Percentiles rank a stretch among this genome's conserved stretches.
phyloP scores from a whole-genome alignment of 1,140 invertebrate genomes.

The Camponotus vicinus region DNA sequence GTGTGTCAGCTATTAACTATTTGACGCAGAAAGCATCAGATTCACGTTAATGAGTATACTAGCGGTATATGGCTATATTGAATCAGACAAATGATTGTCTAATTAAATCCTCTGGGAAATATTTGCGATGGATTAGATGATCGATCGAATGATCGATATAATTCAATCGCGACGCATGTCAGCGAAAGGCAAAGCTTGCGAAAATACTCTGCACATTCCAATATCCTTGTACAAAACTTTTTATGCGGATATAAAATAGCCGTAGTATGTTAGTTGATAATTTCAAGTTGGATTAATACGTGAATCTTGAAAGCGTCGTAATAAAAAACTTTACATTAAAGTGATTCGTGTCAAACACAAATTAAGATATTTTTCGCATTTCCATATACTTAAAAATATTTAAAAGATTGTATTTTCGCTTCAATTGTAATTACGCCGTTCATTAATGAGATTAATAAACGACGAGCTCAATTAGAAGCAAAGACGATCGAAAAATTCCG shows the following conservation, averaged over 20 bases:
- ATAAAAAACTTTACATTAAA: constrained; percentile 14
- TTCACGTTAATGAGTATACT: constrained; percentile 11
- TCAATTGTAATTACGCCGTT: neutral
- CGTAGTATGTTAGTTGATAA: neutral
- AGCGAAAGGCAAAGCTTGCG: neutral
- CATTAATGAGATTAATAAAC: neutral
- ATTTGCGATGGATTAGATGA: neutral
- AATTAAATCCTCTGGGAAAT: neutral
- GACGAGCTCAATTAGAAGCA: neutral
- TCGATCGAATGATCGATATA: too few relatives aligned
- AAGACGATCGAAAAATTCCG: constrained; percentile 22
- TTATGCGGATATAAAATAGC: neutral
- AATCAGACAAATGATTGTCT: constrained; percentile 6
- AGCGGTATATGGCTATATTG: too few relatives aligned
- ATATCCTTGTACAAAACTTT: neutral
- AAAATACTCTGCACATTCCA: neutral
- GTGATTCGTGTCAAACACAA: neutral
- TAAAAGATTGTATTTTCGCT: neutral
- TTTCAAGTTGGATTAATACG: neutral
- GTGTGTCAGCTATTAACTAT: constrained; percentile 14
- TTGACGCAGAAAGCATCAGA: constrained; percentile 26
- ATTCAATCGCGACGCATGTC: neutral
- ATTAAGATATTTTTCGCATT: neutral
- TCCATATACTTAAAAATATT: neutral
- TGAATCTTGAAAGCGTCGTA: neutral